Percentiles rank a stretch among this genome's conserved stretches.
Evolutionary conservation across 2,888 invertebrate genomes (phyloP).

Genomic region (Drosophila monieri): DNA sequence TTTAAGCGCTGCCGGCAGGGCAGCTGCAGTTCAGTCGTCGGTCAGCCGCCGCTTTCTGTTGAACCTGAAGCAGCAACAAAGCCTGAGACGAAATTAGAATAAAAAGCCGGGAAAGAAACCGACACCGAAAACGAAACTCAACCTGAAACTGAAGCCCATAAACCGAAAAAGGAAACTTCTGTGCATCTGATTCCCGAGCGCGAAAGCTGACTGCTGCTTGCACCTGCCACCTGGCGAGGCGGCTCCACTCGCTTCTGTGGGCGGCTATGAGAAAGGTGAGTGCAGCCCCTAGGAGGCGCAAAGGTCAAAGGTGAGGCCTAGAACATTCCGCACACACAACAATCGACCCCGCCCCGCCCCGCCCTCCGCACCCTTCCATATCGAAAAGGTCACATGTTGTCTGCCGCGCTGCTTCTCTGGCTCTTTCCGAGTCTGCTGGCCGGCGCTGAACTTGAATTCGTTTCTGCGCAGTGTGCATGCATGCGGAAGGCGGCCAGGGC

Average conservation of each 20-base stretch:
- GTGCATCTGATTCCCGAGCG: neutral
- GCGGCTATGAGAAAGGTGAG: slow-evolving; percentile 65
- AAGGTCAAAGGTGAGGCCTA: slow-evolving; percentile 67
- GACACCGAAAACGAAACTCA: slow-evolving; percentile 13
- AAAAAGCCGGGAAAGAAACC: neutral
- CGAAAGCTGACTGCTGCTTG: slow-evolving; percentile 7
- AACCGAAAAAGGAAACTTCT: neutral
- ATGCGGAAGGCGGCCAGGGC: slow-evolving; percentile 8
- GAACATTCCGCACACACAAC: slow-evolving; percentile 25
- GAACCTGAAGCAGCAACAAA: slow-evolving; percentile 48
- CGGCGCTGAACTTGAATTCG: slow-evolving; percentile 32
- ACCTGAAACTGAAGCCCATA: neutral
- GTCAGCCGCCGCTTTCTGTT: slow-evolving; percentile 68
- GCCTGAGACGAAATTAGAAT: slow-evolving; percentile 6
- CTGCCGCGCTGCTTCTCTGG: slow-evolving; percentile 12
- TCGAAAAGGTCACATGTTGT: slow-evolving; percentile 39
- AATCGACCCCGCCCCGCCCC: neutral
- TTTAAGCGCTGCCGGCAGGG: slow-evolving; percentile 67
- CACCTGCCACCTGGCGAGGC: slow-evolving; percentile 10
- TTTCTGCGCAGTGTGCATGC: slow-evolving; percentile 8
- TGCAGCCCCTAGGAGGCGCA: slow-evolving; percentile 14
- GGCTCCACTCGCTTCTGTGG: neutral
- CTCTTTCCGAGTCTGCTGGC: neutral
- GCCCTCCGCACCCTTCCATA: slow-evolving; percentile 6
- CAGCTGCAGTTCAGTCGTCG: slow-evolving; percentile 69